Base-by-base conservation (phyloP, 2,113 vertebrate species). In the Neotragus pygmaeus region DNA sequence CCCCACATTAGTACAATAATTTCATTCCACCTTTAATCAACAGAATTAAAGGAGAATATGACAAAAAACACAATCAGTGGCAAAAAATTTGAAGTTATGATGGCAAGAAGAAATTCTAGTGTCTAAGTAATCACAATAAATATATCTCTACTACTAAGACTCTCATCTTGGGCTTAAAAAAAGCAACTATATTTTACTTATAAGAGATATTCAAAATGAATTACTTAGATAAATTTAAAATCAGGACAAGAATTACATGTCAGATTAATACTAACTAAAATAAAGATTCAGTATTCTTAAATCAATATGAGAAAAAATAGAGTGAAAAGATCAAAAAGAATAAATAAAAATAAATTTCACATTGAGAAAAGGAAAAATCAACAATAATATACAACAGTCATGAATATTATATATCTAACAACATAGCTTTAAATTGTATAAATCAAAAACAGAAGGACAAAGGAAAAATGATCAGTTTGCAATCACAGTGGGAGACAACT, bases 401-500 rank as follows among this genome's bases (percentile, higher is more conserved):
- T 47, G 17, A 84, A 45, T 57, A 55, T 62, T 97, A 53, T 94
- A 53, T 84, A 73, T 64, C 77, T 94, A 96, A 58, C 39, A 95
- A 77, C 2, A 88, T 84, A 78, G 80, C 11, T 90, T 94, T 90
- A 55, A 75, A 85, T 17, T 60, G 39, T 73, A 51, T 84, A 55
- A 96, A 88, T 89, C 4, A 93, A 90, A 86, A 88, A 7, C 78
- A 91, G 30, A 97, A 95, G 19, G 82, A 64, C 70, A 86, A 89
- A 97, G 43, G 45, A 47, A 96, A 77, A 95, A 66, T 25, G 23
- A 91, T 93, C 66, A 66, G n/a, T 82, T 17, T 88, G 47, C 81
- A 80, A 58, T 94, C 55, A 77, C n/a, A 91, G 77, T 85, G 30
- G 43, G 33, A 97, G 66, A 70, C 4, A 85, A 19, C 2, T 53